A percentile compares a stretch with the other conserved stretches of the same genome.
phyloP scores from a whole-genome alignment of 1,140 invertebrate species.

The Diorhabda elongata region DNA sequence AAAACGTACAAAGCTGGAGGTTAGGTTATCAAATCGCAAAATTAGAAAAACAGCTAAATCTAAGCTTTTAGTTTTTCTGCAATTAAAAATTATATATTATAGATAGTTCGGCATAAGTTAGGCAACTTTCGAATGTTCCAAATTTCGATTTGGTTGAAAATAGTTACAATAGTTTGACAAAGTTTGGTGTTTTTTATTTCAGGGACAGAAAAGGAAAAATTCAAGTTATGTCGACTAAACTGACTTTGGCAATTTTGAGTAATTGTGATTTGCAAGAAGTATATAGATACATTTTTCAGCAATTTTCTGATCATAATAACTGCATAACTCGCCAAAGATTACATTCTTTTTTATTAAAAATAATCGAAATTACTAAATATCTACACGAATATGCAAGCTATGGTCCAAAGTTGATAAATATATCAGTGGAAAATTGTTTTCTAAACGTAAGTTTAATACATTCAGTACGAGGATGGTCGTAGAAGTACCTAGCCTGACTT shows the following conservation, averaged over 20 bases:
- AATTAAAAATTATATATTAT: too few relatives aligned
- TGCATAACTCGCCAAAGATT: conserved; percentile 57
- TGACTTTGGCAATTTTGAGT: conserved; percentile 58
- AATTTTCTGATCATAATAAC: conserved; percentile 63
- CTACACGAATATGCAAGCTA: conserved; percentile 55
- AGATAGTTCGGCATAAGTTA: too few relatives aligned
- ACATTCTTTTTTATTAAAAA: conserved; percentile 53
- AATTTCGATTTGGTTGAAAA: too few relatives aligned
- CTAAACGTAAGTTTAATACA: conserved; percentile 49
- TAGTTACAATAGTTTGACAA: too few relatives aligned
- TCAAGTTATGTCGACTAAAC: conserved; percentile 57
- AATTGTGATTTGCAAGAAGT: conserved; percentile 58
- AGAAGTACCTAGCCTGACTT: too few relatives aligned
- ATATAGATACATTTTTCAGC: conserved; percentile 60
- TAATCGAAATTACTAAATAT: conserved; percentile 54
- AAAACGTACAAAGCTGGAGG: too few relatives aligned
- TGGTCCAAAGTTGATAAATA: conserved; percentile 51
- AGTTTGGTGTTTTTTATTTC: conserved; percentile 27
- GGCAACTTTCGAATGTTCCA: too few relatives aligned
- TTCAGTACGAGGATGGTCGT: too few relatives aligned
- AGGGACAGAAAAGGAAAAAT: conserved; percentile 49
- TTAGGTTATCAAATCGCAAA: too few relatives aligned
- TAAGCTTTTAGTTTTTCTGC: too few relatives aligned
- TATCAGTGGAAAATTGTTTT: conserved; percentile 60
- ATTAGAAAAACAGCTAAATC: too few relatives aligned